Percentiles rank a stretch among this genome's conserved stretches.
Evolutionary conservation across 2,797 vertebrate genomes (phyloP).

Genomic region (Ctenopoma multispine): DNA sequence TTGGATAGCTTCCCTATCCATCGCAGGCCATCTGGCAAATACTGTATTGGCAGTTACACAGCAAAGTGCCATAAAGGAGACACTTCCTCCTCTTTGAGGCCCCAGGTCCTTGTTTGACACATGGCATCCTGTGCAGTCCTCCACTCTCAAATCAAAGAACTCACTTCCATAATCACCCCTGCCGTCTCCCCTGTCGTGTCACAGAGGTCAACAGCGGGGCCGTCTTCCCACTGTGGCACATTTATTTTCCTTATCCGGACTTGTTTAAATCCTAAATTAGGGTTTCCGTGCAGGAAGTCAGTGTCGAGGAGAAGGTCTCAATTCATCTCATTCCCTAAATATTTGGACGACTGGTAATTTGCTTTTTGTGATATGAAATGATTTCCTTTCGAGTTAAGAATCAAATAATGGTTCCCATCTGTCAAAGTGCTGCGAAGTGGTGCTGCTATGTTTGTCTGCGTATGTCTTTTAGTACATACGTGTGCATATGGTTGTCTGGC

Average conservation of each 20-base stretch:
- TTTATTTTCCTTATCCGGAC: slow-evolving; percentile 71
- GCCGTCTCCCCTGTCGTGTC: slow-evolving; percentile 52
- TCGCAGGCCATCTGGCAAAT: slow-evolving; percentile 60
- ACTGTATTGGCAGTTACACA: slow-evolving; percentile 55
- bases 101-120: slow-evolving; percentile 60
- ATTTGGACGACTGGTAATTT: slow-evolving; percentile 82
- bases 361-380: slow-evolving; percentile 76
- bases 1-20: slow-evolving; percentile 48
- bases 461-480: slow-evolving; percentile 15
- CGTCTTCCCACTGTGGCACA: slow-evolving; percentile 20
- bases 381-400: slow-evolving; percentile 81
- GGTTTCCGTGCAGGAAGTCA: slow-evolving; percentile 69
- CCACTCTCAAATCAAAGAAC: slow-evolving; percentile 60
- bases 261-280: slow-evolving; percentile 72
- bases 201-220: slow-evolving; percentile 62
- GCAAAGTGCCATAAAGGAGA: slow-evolving; percentile 65
- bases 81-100: slow-evolving; percentile 67
- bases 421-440: slow-evolving; percentile 39
- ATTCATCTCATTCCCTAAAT: slow-evolving; percentile 76
- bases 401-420: slow-evolving; percentile 79
- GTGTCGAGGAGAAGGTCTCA: slow-evolving; percentile 24
- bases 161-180: slow-evolving; percentile 49
- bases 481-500: slow-evolving; percentile 25
- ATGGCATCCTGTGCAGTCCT: slow-evolving; percentile 62
- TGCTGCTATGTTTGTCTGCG: slow-evolving; percentile 41